These are phyloP conservation scores for Felis chaus DNA, from an alignment of 2,113 vertebrate genomes.

Conservation along the genomic window DNA sequence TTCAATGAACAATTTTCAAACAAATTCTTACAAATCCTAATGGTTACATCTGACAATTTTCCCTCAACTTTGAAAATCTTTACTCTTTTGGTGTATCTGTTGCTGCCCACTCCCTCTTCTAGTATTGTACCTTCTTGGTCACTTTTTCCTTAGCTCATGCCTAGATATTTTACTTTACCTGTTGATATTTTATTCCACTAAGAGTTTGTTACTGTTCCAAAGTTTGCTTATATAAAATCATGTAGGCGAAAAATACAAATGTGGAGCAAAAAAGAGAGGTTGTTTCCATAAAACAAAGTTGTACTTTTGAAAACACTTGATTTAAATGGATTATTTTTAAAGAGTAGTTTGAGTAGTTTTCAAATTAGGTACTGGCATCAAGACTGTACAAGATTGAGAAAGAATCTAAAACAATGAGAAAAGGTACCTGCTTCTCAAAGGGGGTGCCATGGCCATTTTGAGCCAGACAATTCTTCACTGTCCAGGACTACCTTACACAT, in stretches of 20 bases:
- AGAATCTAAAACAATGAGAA: not conserved
- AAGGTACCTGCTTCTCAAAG: not conserved
- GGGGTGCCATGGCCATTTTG: not conserved
- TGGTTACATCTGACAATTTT: not conserved
- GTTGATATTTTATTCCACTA: not conserved
- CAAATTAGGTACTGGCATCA: not conserved
- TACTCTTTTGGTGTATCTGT: not conserved
- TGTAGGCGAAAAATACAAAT: not conserved
- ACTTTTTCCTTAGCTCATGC: not conserved
- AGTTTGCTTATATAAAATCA: slow-evolving; percentile 2
- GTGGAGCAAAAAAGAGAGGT: not conserved
- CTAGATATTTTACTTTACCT: not conserved
- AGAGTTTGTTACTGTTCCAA: not conserved
- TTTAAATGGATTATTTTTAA: not conserved
- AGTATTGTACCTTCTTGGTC: not conserved
- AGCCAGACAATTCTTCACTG: not conserved
- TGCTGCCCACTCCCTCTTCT: not conserved
- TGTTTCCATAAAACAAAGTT: not conserved
- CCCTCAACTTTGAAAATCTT: not conserved
- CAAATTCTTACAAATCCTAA: not conserved
- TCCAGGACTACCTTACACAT: not conserved
- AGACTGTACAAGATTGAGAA: not conserved
- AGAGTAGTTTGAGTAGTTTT: not conserved
- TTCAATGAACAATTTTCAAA: not conserved
- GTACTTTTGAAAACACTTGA: not conserved